A percentile compares a stretch with the other conserved stretches of the same genome.
Evolutionary conservation across 1,140 invertebrate species (phyloP).

Genomic region (Muscidifurax raptorellus): DNA sequence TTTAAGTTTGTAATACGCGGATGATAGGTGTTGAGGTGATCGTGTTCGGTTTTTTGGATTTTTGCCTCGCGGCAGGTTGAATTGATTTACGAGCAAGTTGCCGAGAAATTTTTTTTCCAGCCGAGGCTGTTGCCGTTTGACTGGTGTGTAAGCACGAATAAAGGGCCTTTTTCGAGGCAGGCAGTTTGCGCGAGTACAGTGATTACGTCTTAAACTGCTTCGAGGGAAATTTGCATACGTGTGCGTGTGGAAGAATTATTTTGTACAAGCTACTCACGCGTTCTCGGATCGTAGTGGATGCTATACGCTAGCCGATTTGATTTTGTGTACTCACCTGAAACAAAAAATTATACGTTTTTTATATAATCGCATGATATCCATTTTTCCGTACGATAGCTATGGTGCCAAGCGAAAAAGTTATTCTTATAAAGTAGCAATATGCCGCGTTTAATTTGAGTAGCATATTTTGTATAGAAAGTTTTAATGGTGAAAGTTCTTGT

Average conservation of each 20-base stretch:
- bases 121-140: not conserved
- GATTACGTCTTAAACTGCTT: not conserved
- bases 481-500: slow-evolving; percentile 37
- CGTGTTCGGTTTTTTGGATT: slow-evolving; percentile 11
- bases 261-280: not conserved
- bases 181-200: not conserved
- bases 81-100: slow-evolving; percentile 35
- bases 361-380: not conserved
- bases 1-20: not conserved
- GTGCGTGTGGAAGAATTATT: not conserved
- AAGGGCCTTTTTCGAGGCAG: not conserved
- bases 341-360: not conserved
- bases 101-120: not conserved
- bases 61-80: not conserved
- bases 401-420: not conserved
- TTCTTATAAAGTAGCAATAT: not conserved
- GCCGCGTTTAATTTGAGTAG: not conserved
- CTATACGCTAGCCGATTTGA: not conserved
- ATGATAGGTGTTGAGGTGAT: not conserved
- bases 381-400: not conserved
- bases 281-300: not conserved
- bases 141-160: not conserved
- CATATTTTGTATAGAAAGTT: slow-evolving; percentile 12
- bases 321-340: slow-evolving; percentile 39
- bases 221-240: not conserved